Percentiles rank a stretch among this genome's conserved stretches.
These are phyloP conservation scores for Echiichthys vipera DNA, from an alignment of 2,797 vertebrate genomes.

Conservation along the genomic window DNA sequence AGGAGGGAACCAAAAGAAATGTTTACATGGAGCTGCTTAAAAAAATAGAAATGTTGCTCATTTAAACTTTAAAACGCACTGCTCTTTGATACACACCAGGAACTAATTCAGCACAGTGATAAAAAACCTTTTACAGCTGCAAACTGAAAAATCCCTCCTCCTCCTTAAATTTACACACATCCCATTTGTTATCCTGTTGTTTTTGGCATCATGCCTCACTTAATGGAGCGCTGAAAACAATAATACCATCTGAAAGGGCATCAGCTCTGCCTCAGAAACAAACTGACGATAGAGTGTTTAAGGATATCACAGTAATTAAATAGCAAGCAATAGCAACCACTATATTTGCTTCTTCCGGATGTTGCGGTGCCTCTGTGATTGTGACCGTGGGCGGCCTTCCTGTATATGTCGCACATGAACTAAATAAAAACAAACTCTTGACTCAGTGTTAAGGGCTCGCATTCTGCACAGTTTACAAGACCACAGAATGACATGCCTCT, in stretches of 20 bases:
- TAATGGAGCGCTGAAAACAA: conserved; percentile 66
- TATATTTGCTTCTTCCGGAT: conserved; percentile 56
- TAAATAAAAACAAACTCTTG: conserved; percentile 80
- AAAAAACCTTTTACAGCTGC: conserved; percentile 53
- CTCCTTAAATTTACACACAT: conserved; percentile 64
- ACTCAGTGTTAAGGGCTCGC: conserved; percentile 68
- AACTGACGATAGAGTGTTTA: conserved; percentile 44
- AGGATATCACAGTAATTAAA: conserved; percentile 54
- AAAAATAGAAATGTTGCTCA: conserved; percentile 45
- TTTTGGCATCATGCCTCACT: conserved; percentile 64
- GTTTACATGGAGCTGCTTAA: conserved; percentile 68
- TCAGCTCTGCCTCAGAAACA: conserved; percentile 38
- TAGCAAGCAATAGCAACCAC: conserved; percentile 29
- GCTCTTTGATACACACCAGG: conserved; percentile 53
- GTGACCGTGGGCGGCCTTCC: conserved; percentile 75
- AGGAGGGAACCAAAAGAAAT: conserved; percentile 55
- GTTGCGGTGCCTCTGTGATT: conserved; percentile 53
- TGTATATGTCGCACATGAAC: conserved; percentile 73
- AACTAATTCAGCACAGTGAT: conserved; percentile 59
- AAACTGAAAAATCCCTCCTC: conserved; percentile 44
- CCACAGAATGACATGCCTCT: conserved; percentile 77
- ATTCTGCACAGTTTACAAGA: conserved; percentile 76
- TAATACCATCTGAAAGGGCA: conserved; percentile 47
- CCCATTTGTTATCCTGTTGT: conserved; percentile 68
- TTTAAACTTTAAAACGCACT: conserved; percentile 25